Base-by-base conservation (phyloP, 2,113 vertebrate species). In the Coracopsis vasa region DNA sequence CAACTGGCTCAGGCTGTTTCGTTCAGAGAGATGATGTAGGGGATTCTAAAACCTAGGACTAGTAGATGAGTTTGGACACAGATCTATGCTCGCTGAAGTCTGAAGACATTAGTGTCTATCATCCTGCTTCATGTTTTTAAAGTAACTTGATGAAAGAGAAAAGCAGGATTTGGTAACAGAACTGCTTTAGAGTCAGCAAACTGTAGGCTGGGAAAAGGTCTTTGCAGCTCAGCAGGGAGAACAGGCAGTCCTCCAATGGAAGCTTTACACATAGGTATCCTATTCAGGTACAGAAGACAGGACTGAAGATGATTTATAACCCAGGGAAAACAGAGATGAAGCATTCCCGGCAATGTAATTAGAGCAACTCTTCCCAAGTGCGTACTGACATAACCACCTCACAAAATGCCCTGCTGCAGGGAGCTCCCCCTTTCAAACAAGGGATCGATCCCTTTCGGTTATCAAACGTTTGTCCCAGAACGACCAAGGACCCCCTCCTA, bases 401-500 rank as follows among this genome's bases (percentile, higher is more conserved):
- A 25, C 47, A 37, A 45, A 41, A 45, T 13, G 31, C 1, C 5
- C 45, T 45, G 80, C 67, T 41, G 44, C 87, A 35, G 58, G 35
- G 31, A 16, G 37, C 41, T 60, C 44, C 31, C 39, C 44, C 27
- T 66, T 56, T 6, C 65, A 21, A 13, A 75, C 33, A 2, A 16
- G n/a, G 33, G 29, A 13, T 39, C 48, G 13, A 6, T 5, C 2
- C 4, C 54, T n/a, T 15, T 8, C 0, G 2, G 37, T 21, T 77
- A 12, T 4, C 11, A 42, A 16, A 39, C 47, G 5, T 19, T 48
- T 31, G 28, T 54, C 56, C 37, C 50, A 29, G 41, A 45, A 31
- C 4, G 19, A 28, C 21, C 21, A 23, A 4, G 17, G 16, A 6
- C 35, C 45, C 23, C n/a, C 37, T 16, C 14, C 53, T 45, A 17